Percentiles rank a stretch among this genome's conserved stretches.
Conservation (phyloP, 2,888 invertebrate species). For the Drosophila mimetica region DNA sequence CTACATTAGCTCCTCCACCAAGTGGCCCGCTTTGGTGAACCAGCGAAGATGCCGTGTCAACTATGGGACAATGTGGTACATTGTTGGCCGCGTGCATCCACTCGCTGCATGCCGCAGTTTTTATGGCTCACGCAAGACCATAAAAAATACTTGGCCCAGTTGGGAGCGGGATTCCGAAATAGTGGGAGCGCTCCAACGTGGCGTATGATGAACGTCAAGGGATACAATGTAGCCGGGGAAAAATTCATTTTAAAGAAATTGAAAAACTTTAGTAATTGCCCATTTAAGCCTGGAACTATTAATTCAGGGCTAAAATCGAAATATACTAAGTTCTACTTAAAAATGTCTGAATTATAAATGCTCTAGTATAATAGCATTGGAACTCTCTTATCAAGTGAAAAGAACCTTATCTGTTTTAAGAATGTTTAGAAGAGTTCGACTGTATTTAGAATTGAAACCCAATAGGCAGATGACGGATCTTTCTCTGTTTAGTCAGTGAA, state of each 20-base stretch:
- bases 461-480: slow-evolving; percentile 3
- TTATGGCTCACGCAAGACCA: slow-evolving; percentile 41
- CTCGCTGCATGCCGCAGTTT: slow-evolving; percentile 27
- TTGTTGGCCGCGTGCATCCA: slow-evolving; percentile 36
- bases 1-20: too few relatives aligned
- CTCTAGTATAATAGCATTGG: too few relatives aligned
- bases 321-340: too few relatives aligned
- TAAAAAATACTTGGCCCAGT: slow-evolving; percentile 30
- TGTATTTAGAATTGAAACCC: background rate
- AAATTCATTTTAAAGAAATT: slow-evolving; percentile 8
- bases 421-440: background rate
- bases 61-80: slow-evolving; percentile 39
- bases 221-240: slow-evolving; percentile 15
- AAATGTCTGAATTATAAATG: too few relatives aligned
- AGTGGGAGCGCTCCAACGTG: slow-evolving; percentile 10
- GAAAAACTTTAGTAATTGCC: background rate
- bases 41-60: slow-evolving; percentile 13
- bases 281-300: background rate
- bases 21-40: too few relatives aligned
- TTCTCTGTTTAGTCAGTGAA: slow-evolving; percentile 5
- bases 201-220: slow-evolving; percentile 6
- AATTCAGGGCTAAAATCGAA: too few relatives aligned
- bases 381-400: background rate
- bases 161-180: slow-evolving; percentile 8
- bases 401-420: background rate